Conservation (phyloP, 2,797 vertebrate species). For the Amblyraja radiata region DNA sequence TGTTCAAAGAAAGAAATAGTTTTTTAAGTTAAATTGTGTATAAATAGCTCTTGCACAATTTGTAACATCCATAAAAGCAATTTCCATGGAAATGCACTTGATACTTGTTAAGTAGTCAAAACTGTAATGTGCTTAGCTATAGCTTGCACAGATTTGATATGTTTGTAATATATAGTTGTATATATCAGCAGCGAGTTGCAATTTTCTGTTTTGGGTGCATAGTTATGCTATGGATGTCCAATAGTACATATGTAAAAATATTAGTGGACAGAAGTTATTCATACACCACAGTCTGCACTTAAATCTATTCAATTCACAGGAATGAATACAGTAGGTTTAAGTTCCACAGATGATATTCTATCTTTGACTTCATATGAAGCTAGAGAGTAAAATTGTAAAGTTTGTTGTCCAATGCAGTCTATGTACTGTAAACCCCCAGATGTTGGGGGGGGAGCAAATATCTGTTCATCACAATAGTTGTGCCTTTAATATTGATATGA, state of each 20-base stretch:
- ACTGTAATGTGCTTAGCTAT: constrained; percentile 12
- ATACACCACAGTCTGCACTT: neutral
- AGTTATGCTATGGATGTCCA: constrained; percentile 3
- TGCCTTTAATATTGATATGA: constrained; percentile 25
- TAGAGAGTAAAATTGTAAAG: neutral
- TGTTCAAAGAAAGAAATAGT: neutral
- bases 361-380: neutral
- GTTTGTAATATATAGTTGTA: neutral
- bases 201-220: neutral
- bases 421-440: constrained; percentile 1
- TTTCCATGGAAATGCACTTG: constrained; percentile 23
- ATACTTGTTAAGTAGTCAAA: constrained; percentile 30
- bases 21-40: constrained; percentile 30
- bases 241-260: neutral
- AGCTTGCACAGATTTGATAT: constrained; percentile 31
- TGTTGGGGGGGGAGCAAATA: constrained; percentile 17
- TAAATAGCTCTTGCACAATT: constrained; percentile 24
- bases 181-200: neutral
- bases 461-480: constrained; percentile 23
- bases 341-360: neutral
- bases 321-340: constrained; percentile 30
- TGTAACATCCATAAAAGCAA: constrained; percentile 31
- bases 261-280: constrained; percentile 11
- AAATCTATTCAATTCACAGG: constrained; percentile 16
- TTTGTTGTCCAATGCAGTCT: constrained; percentile 29